Evolutionary conservation across 1,140 invertebrate genomes (phyloP).

Genomic region (Argopecten irradians): DNA sequence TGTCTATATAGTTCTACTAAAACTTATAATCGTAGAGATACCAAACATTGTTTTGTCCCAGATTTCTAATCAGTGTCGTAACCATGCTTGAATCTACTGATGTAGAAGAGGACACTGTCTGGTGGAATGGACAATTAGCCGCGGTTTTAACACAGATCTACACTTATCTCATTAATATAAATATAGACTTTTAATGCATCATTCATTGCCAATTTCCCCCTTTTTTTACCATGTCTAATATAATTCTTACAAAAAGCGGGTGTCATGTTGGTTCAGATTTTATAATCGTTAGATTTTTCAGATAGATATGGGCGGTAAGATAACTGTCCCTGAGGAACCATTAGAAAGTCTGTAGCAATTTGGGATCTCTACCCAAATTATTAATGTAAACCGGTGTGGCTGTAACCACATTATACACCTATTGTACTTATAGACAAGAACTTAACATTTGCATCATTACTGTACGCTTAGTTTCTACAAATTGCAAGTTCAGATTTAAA

Average conservation of each 20-base stretch:
- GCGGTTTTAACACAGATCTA: background rate
- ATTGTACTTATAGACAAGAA: background rate
- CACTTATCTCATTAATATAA: background rate
- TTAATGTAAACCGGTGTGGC: background rate
- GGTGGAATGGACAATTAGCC: background rate
- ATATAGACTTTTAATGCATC: background rate
- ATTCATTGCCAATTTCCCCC: background rate
- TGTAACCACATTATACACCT: background rate
- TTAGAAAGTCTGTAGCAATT: background rate
- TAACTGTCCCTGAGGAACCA: background rate
- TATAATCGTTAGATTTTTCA: background rate
- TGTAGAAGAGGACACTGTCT: background rate
- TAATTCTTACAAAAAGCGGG: conserved; percentile 3
- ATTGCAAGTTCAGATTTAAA: no score
- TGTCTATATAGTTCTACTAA: background rate
- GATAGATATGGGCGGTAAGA: conserved; percentile 3
- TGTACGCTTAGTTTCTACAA: background rate
- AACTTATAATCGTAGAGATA: conserved; percentile 17
- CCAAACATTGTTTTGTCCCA: background rate
- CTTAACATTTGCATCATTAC: background rate
- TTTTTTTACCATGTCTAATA: background rate
- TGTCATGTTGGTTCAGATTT: conserved; percentile 4
- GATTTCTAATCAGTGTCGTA: background rate
- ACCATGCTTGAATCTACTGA: background rate
- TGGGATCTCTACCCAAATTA: background rate